Evolutionary conservation across 2,113 vertebrate species (phyloP).

Genomic region (Machaerirhynchus nigripectus): DNA sequence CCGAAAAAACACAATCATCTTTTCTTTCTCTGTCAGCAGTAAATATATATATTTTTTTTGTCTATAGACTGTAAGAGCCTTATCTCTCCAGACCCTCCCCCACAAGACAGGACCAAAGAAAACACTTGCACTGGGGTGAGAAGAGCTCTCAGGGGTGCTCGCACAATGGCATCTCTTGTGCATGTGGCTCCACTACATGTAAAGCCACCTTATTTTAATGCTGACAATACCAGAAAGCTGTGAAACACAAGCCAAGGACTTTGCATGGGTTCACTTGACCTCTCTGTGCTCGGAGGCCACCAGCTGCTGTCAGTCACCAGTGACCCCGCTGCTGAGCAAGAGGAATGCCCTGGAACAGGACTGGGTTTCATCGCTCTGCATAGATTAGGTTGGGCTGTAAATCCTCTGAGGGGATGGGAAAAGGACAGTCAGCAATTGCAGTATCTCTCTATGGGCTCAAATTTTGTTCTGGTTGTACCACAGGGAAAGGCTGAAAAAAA

Average conservation of each 20-base stretch:
- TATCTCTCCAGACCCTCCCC: slow-evolving; percentile 41
- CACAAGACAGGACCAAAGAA: not conserved
- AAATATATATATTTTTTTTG: slow-evolving; percentile 3
- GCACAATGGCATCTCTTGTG: slow-evolving; percentile 48
- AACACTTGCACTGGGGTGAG: slow-evolving; percentile 33
- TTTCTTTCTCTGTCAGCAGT: slow-evolving; percentile 48
- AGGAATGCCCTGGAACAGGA: not conserved
- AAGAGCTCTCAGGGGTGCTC: slow-evolving; percentile 18
- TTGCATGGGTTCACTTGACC: not conserved
- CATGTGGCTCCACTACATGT: not conserved
- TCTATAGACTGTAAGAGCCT: slow-evolving; percentile 53
- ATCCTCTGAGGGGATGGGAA: not conserved
- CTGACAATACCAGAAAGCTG: slow-evolving; percentile 22
- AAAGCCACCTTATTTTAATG: slow-evolving; percentile 41
- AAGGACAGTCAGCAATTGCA: not conserved
- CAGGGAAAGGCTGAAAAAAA: not conserved
- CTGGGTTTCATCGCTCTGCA: not conserved
- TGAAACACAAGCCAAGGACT: not conserved
- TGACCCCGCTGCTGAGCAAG: not conserved
- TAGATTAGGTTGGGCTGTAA: not conserved
- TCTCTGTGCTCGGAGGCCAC: not conserved
- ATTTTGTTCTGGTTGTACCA: not conserved
- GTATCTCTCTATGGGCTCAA: not conserved
- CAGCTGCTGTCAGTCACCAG: slow-evolving; percentile 6
- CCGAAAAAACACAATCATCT: slow-evolving; percentile 51